Evolutionary conservation across 1,140 invertebrate genomes (phyloP), one percentile per base, ranked within the genome.

Genomic region (Drosophila subobscura): DNA sequence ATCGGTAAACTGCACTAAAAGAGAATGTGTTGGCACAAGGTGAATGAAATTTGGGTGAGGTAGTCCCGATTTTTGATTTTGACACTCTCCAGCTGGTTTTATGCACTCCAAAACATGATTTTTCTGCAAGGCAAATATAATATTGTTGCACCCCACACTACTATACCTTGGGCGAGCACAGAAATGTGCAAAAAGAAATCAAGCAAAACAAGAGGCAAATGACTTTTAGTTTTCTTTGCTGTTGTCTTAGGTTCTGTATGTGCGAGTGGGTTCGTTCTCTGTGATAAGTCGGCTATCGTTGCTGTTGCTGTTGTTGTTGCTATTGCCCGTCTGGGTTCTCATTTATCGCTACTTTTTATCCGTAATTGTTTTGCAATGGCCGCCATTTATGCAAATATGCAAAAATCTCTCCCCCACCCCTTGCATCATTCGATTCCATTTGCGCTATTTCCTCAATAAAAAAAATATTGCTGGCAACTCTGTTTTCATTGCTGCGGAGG

Each of bases 221-320:
- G 56, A 85, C 66, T 76, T 67, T 80, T 72, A 58, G 61, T 80
- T 74, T 80, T 71, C 29, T 56, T 79, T 56, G 33, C 42, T 79
- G 76, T 79, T 85, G 72, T 73, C 72, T 79, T 64, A 84, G 76
- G 80, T 76, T 84, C 72, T 85, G 60, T n/a, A 23, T 61, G 51
- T 50, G 27, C 54, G 46, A 27, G 16, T 63, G 40, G 50, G 70
- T 42, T 41, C 58, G 59, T 47, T 50, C 68, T 72, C 67, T 70
- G 53, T 63, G 49, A 65, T 75, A 66, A 65, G 53, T 83, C 73
- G 74, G 68, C 65, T 81, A 77, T 80, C 78, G 61, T 53, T 59
- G 54, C 51, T 53, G 64, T 63, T 29, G 57, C 63, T 22, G 23
- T 52, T 56, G 14, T 64, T 40, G 40, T 63, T 72, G 64, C 46